Evolutionary conservation across 2,797 vertebrate genomes (phyloP), one percentile per base, ranked within the genome.

Genomic region (Catostomus latipinnis): DNA sequence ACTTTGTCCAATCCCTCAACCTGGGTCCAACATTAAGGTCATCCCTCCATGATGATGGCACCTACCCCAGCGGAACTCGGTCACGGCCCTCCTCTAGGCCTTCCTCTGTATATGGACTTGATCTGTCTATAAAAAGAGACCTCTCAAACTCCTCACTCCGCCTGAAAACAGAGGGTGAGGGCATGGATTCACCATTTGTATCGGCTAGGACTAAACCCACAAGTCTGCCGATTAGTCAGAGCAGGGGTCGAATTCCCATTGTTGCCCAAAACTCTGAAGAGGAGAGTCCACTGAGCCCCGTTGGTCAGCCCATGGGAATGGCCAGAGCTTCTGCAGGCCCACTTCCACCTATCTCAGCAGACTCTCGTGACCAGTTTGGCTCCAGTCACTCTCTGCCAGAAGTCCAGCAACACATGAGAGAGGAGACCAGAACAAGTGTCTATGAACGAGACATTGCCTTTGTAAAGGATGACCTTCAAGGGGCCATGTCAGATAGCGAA

Each of bases 401-500:
- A 89, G 98, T 99, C 81, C 98, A 99, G 82, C 98, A 99, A 86
- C 98, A 99, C 85, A 99, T 99, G 97, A 96, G 97, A 88, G 98
- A 99, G 90, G 97, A 99, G 89, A 98, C 97, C 86, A 93, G 96
- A 81, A 98, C 97, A 75, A 94, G 96, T 69, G 97, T 96, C 84
- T 99, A 98, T 86, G 98, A 99, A 91, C 96, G 97, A 88, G 97
- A 99, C 89, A 97, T 99, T 88, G 96, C 96, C 81, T 98, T 98
- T 94, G 96, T 99, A 92, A 98, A 99, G 96, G 98, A 99, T 90
- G 98, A 99, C 92, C 96, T 99, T 91, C 97, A 99, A 88, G 98
- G 98, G 88, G 98, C 98, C 92, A 99, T 99, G 98, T 99, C 98
- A 87, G 98, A 99, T 94, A 99, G 98, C 80, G 98, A 99, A 99